These are phyloP conservation scores for Cataglyphis albicans DNA, from an alignment of 2,888 invertebrate species.

Conservation along the genomic window DNA sequence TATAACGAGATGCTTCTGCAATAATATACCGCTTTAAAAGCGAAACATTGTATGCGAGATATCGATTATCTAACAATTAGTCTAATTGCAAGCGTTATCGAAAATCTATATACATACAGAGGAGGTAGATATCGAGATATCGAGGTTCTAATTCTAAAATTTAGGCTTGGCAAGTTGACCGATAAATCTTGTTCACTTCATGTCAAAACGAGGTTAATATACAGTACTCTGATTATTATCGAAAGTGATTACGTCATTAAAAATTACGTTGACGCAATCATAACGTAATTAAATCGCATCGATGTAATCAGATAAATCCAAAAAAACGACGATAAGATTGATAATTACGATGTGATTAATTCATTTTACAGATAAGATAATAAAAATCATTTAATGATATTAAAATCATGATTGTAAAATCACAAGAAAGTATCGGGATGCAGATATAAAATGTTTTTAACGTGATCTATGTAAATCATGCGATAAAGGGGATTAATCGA, in stretches of 20 bases:
- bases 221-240: not conserved
- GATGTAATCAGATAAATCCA: slow-evolving; percentile 8
- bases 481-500: not conserved
- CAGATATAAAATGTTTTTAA: not conserved
- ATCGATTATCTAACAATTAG: not conserved
- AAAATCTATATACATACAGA: not conserved
- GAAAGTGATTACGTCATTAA: slow-evolving; percentile 8
- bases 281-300: slow-evolving; percentile 1
- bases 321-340: not conserved
- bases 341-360: not conserved
- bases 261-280: not conserved
- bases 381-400: slow-evolving; percentile 3
- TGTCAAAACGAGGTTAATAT: not conserved
- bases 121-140: slow-evolving; percentile 5
- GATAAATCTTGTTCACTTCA: not conserved
- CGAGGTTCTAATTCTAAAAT: not conserved
- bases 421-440: not conserved
- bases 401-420: not conserved
- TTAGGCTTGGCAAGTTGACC: not conserved
- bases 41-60: not conserved
- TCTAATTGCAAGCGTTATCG: not conserved
- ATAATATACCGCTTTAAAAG: not conserved
- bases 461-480: not conserved
- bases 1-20: not conserved
- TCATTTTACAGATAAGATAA: not conserved